phyloP scores from a whole-genome alignment of 2,113 vertebrate species.

The Talpa occidentalis region DNA sequence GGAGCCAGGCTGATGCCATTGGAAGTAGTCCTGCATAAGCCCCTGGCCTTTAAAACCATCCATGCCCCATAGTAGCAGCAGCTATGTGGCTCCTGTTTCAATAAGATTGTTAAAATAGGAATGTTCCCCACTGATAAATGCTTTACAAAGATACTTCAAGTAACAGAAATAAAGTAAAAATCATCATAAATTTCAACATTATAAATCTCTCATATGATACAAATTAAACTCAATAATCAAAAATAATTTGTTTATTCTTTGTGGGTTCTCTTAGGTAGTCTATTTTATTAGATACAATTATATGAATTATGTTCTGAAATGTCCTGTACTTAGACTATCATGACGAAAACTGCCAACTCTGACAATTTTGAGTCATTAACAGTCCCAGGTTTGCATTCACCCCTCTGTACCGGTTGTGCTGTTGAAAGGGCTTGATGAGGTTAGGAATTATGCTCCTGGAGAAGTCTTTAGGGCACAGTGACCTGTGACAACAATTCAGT shows the following conservation, averaged over 20 bases:
- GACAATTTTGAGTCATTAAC: not conserved
- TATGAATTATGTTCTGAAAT: not conserved
- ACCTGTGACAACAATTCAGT: not conserved
- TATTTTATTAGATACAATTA: not conserved
- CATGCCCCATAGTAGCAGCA: too few relatives aligned
- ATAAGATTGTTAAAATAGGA: not conserved
- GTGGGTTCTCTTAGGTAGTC: not conserved
- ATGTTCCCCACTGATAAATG: too few relatives aligned
- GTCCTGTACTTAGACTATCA: not conserved
- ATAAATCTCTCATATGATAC: constrained; percentile 55
- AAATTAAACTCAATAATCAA: constrained; percentile 69
- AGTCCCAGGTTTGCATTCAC: not conserved
- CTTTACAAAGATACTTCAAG: constrained; percentile 55
- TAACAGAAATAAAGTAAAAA: not conserved
- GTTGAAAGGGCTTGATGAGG: not conserved
- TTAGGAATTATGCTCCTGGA: not conserved
- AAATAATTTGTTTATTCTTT: constrained; percentile 34
- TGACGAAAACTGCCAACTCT: not conserved
- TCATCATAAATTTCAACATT: constrained; percentile 38
- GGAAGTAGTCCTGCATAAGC: too few relatives aligned
- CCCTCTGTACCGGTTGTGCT: not conserved
- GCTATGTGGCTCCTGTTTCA: too few relatives aligned
- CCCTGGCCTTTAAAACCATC: too few relatives aligned
- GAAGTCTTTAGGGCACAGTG: not conserved
- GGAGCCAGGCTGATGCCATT: too few relatives aligned